phyloP scores from a whole-genome alignment of 2,888 invertebrate genomes.

The Rhabditoides inermis region DNA sequence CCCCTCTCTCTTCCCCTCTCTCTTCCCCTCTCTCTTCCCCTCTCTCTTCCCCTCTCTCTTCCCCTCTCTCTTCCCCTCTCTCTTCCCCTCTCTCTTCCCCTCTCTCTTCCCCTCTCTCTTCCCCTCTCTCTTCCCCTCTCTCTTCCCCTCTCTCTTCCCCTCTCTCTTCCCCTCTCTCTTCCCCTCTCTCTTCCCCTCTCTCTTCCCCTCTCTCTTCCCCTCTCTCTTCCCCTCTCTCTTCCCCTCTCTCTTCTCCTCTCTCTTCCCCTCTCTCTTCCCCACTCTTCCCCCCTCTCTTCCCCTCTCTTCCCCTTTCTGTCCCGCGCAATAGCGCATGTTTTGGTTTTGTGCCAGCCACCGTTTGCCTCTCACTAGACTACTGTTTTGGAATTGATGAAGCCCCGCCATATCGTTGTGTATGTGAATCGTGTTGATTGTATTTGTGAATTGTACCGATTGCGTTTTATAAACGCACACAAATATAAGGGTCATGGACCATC shows the following conservation, averaged over 20 bases:
- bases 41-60: background rate
- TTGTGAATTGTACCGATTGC: no score
- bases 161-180: background rate
- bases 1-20: conserved; percentile 8
- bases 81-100: background rate
- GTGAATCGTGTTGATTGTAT: no score
- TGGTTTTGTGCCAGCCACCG: no score
- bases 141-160: background rate
- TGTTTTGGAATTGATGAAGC: no score
- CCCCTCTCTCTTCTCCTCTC: background rate
- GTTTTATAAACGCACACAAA: no score
- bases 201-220: background rate
- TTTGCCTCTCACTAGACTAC: no score
- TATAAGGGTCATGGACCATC: no score
- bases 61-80: background rate
- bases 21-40: conserved; percentile 5
- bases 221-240: background rate
- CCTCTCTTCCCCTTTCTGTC: no score
- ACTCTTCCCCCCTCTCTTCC: background rate
- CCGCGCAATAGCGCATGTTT: no score
- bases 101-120: background rate
- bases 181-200: background rate
- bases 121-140: background rate
- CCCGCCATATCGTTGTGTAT: no score
- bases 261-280: background rate